A percentile compares a stretch with the other conserved stretches of the same genome.
These are phyloP conservation scores for Lepidothrix coronata DNA, from an alignment of 2,113 vertebrate genomes.

Conservation along the genomic window DNA sequence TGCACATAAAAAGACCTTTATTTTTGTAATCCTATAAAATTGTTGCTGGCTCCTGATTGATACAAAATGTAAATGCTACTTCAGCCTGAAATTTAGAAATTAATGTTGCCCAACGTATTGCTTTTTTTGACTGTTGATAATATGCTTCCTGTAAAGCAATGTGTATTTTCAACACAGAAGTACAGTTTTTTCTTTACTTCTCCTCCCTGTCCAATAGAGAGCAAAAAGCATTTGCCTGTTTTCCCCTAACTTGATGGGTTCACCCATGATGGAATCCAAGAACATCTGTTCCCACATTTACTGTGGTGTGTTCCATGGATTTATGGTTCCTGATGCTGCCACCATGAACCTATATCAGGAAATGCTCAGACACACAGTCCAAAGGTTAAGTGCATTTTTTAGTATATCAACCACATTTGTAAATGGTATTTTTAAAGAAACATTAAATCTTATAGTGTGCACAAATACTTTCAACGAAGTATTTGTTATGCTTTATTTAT, in stretches of 20 bases:
- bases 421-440: constrained; percentile 30
- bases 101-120: not conserved
- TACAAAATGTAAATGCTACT: constrained; percentile 13
- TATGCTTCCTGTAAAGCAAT: not conserved
- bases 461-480: constrained; percentile 24
- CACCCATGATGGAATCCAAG: not conserved
- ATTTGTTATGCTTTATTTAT: constrained; percentile 36
- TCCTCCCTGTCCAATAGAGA: not conserved
- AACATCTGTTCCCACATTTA: not conserved
- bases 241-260: not conserved
- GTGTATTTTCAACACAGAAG: not conserved
- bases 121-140: not conserved
- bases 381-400: constrained; percentile 48
- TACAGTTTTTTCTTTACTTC: not conserved
- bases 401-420: not conserved
- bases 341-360: not conserved
- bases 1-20: constrained; percentile 1
- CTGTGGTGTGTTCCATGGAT: not conserved
- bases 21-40: constrained; percentile 19
- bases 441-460: not conserved
- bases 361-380: not conserved
- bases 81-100: constrained; percentile 32
- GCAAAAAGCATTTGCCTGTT: not conserved
- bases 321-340: not conserved
- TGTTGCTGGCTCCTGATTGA: constrained; percentile 12